These are phyloP conservation scores for Drosophila obscura DNA, from an alignment of 1,140 invertebrate genomes.

Conservation along the genomic window DNA sequence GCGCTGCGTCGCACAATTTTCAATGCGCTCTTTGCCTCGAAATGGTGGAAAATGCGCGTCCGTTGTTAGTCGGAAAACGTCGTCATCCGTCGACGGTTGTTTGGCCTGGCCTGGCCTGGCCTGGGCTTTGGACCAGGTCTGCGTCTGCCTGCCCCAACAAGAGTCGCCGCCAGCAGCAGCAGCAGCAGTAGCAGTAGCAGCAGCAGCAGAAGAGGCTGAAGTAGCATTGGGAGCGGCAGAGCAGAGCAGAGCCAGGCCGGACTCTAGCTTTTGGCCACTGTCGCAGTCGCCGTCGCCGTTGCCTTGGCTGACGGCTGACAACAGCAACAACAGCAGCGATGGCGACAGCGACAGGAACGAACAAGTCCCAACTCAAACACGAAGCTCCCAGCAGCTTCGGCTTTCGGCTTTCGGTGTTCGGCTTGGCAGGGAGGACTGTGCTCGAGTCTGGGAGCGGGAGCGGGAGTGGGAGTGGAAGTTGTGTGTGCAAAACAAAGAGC, in stretches of 20 bases:
- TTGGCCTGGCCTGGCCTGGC: conserved; percentile 61
- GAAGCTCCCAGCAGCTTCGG: conserved; percentile 29
- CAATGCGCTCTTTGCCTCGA: conserved; percentile 79
- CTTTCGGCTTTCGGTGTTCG: conserved; percentile 43
- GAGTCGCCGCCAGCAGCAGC: conserved; percentile 30
- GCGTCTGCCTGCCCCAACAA: conserved; percentile 37
- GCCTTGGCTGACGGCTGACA: conserved; percentile 7
- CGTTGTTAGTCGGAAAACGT: conserved; percentile 82
- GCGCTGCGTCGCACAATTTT: conserved; percentile 79
- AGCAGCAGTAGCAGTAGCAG: conserved; percentile 27
- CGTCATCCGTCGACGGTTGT: conserved; percentile 82
- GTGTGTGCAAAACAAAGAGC: conserved; percentile 66
- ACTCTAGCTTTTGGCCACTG: conserved; percentile 27
- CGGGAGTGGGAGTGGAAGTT: conserved; percentile 8
- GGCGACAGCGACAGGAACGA: not conserved
- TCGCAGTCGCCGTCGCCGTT: conserved; percentile 20
- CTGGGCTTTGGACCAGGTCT: conserved; percentile 51
- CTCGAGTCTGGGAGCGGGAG: conserved; percentile 10
- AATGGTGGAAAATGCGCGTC: conserved; percentile 82
- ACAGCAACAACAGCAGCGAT: conserved; percentile 31
- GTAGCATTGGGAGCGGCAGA: conserved; percentile 17
- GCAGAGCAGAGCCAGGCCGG: conserved; percentile 17
- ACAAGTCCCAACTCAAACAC: conserved; percentile 51
- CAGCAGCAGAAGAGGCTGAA: conserved; percentile 9
- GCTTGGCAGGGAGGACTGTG: conserved; percentile 1